A percentile compares a stretch with the other conserved stretches of the same genome.
phyloP scores from a whole-genome alignment of 2,113 vertebrate species.

The Leucopsar rothschildi region DNA sequence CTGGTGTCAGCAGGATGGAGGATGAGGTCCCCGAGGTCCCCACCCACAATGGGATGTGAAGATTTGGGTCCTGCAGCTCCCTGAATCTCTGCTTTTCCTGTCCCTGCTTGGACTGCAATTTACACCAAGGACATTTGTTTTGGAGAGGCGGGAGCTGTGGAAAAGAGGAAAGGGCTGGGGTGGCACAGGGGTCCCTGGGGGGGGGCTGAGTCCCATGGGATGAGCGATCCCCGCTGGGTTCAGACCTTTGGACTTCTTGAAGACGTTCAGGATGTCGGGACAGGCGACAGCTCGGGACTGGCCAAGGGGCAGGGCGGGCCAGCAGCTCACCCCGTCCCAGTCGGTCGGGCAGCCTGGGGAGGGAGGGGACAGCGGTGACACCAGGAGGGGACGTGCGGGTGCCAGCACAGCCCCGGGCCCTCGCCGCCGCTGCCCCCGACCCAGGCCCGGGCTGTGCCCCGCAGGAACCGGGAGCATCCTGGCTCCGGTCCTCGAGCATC shows the following conservation, averaged over 20 bases:
- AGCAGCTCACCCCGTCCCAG: constrained; percentile 74
- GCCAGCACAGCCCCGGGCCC: background rate
- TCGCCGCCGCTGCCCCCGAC: background rate
- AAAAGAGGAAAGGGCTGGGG: background rate
- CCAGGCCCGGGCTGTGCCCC: no score
- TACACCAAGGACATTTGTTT: background rate
- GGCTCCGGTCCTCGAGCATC: background rate
- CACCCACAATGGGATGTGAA: background rate
- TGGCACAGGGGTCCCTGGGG: background rate
- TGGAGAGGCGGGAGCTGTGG: background rate
- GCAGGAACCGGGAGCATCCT: background rate
- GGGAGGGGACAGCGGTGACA: rapidly evolving
- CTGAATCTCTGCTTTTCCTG: rapidly evolving
- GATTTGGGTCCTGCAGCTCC: background rate
- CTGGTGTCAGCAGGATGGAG: background rate
- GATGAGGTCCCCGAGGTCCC: background rate
- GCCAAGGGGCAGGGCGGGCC: constrained; percentile 2
- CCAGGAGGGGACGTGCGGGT: background rate
- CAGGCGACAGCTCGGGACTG: constrained; percentile 30
- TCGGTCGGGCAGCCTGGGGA: constrained; percentile 57
- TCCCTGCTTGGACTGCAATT: background rate
- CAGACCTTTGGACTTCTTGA: constrained; percentile 42
- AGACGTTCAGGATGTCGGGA: constrained; percentile 19
- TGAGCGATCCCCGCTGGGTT: rapidly evolving
- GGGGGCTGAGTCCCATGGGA: background rate